These are phyloP conservation scores for Neodontobutis hainanensis DNA, from an alignment of 2,113 vertebrate genomes.

Conservation along the genomic window DNA sequence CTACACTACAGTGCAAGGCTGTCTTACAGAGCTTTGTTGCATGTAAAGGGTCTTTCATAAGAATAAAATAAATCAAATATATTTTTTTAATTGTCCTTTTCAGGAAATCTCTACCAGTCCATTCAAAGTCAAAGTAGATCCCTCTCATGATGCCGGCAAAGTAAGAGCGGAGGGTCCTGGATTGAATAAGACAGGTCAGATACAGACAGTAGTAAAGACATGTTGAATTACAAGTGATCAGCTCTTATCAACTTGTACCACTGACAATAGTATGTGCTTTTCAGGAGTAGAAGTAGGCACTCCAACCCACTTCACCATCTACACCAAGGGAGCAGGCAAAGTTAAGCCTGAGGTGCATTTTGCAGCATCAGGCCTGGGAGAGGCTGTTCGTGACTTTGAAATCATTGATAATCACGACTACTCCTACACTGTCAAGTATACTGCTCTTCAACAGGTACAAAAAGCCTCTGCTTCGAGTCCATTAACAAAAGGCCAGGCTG, in stretches of 20 bases:
- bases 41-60: not conserved
- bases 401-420: slow-evolving; percentile 97
- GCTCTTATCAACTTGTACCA: not conserved
- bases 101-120: slow-evolving; percentile 93
- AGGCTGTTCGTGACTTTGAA: slow-evolving; percentile 89
- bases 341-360: slow-evolving; percentile 90
- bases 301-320: slow-evolving; percentile 94
- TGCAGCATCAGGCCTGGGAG: slow-evolving; percentile 79
- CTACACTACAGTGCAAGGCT: not conserved
- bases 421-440: slow-evolving; percentile 95
- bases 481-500: not conserved
- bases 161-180: slow-evolving; percentile 93
- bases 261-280: slow-evolving; percentile 36
- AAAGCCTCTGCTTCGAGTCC: slow-evolving; percentile 15
- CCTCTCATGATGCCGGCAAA: slow-evolving; percentile 89
- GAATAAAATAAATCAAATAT: not conserved
- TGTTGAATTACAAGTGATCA: slow-evolving; percentile 7
- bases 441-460: slow-evolving; percentile 87
- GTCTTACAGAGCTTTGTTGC: not conserved
- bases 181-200: slow-evolving; percentile 88
- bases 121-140: slow-evolving; percentile 93
- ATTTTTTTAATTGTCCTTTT: slow-evolving; percentile 7
- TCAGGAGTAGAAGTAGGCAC: slow-evolving; percentile 91
- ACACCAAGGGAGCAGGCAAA: slow-evolving; percentile 92
- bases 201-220: not conserved